Evolutionary conservation across 1,140 invertebrate species (phyloP), one percentile per base, ranked within the genome.

Genomic region (Heliconius hermathena): DNA sequence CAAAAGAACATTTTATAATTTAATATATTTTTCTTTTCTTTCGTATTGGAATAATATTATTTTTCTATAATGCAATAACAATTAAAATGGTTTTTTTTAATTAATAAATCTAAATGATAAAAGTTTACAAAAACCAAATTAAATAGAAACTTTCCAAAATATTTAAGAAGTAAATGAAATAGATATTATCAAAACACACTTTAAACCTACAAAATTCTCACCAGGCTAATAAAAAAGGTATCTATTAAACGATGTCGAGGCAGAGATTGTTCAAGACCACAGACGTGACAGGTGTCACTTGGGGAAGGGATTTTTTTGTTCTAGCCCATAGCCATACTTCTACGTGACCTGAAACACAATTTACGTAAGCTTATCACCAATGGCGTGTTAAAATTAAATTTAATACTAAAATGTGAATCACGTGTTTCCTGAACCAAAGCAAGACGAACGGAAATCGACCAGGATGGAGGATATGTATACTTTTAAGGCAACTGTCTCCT

Each of bases 401-500:
- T 82, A 77, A 77, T 79, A 85, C 80, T 83, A 82, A 83, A 85
- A 91, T 89, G 81, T 85, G 77, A 88, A 87, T 89, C 90, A 90
- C 88, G 87, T 84, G 83, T 84, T 87, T 88, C 87, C 87, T 85
- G 81, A 76, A 81, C 85, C 88, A 84, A 89, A 89, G 85, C 60
- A 60, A 82, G 82, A 73, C 80, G 82, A 86, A 79, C 90, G 91
- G 92, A 94, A 91, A 89, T 83, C 73, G 76, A 85, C 83, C 90
- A 93, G 92, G 92, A 94, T 90, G 54, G n/a, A 57, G 20, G 54
- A 52, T 52, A 57, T 22, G 54, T 57, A 89, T 90, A 88, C 85
- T 84, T 83, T 90, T 94, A 93, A 90, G 88, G 90, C 84, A 83
- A 86, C 90, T 90, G 90, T 93, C 92, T 92, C 88, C 89, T 86